Conservation (phyloP, 2,797 vertebrate genomes). For the Protonibea diacanthus region DNA sequence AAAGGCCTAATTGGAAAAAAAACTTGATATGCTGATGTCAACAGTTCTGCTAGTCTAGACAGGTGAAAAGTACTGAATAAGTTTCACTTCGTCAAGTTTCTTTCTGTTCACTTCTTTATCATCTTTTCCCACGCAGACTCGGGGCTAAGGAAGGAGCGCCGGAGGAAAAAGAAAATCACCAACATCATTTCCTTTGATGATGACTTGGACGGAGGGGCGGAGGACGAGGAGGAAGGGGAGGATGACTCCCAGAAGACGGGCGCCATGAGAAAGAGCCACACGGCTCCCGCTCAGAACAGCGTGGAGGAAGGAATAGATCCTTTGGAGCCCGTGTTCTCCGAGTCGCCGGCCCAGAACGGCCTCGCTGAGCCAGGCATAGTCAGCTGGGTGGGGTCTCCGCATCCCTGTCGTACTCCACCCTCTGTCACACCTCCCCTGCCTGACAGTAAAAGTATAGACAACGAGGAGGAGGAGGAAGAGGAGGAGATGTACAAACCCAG, state of each 20-base stretch:
- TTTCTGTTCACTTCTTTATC: conserved; percentile 26
- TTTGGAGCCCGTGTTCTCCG: conserved; percentile 60
- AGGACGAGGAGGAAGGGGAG: conserved; percentile 86
- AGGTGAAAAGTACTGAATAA: neutral
- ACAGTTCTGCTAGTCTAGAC: neutral
- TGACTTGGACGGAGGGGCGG: conserved; percentile 88
- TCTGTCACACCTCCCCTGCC: conserved; percentile 59
- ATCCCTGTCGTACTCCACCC: conserved; percentile 57
- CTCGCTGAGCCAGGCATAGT: conserved; percentile 67
- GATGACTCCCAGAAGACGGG: conserved; percentile 75
- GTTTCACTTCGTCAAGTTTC: neutral
- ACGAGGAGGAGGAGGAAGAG: conserved; percentile 85
- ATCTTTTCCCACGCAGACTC: conserved; percentile 83
- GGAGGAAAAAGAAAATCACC: conserved; percentile 96
- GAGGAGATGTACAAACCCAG: conserved; percentile 83
- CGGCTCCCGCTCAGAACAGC: conserved; percentile 80
- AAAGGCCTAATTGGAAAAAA: conserved; percentile 23
- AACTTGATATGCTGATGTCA: conserved; percentile 31
- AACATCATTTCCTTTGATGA: conserved; percentile 98
- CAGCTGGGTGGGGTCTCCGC: conserved; percentile 81
- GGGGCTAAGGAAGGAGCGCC: conserved; percentile 91
- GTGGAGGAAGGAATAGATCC: conserved; percentile 90
- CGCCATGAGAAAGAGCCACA: conserved; percentile 77
- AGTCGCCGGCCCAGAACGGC: conserved; percentile 77
- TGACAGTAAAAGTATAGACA: conserved; percentile 81